Conservation (phyloP, 2,888 invertebrate species). For the Sepiola atlantica region DNA sequence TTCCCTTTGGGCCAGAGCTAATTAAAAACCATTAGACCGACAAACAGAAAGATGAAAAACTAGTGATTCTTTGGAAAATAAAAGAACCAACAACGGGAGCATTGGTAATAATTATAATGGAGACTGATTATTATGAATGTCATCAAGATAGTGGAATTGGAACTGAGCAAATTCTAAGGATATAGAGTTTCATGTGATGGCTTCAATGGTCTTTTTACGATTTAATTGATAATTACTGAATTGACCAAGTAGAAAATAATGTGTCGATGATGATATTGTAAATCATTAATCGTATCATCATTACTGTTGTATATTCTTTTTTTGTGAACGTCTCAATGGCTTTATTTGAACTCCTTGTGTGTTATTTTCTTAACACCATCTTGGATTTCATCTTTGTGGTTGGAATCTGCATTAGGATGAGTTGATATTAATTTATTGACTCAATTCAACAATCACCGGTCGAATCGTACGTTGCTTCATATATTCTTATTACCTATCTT, state of each 20-base stretch:
- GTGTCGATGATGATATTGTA: neutral
- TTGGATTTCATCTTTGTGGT: too few species aligned
- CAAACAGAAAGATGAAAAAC: neutral
- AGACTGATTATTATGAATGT: neutral
- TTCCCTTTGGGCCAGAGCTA: neutral
- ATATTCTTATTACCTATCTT: too few species aligned
- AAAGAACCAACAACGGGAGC: neutral
- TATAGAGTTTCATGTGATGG: neutral
- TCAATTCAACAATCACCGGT: too few species aligned
- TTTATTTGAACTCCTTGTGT: too few species aligned
- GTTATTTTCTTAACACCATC: too few species aligned
- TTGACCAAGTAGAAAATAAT: neutral
- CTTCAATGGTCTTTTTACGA: neutral
- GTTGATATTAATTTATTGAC: too few species aligned
- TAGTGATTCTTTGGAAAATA: neutral
- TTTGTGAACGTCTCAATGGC: too few species aligned
- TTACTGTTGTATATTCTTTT: too few species aligned
- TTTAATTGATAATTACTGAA: neutral
- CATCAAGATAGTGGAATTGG: neutral
- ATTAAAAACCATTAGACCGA: neutral
- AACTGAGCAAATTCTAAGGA: neutral
- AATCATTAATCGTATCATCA: too few species aligned
- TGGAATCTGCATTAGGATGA: too few species aligned
- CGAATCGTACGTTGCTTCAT: too few species aligned
- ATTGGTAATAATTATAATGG: neutral